Base-by-base conservation (phyloP, 2,797 vertebrate species). In the Prunella strophiata region DNA sequence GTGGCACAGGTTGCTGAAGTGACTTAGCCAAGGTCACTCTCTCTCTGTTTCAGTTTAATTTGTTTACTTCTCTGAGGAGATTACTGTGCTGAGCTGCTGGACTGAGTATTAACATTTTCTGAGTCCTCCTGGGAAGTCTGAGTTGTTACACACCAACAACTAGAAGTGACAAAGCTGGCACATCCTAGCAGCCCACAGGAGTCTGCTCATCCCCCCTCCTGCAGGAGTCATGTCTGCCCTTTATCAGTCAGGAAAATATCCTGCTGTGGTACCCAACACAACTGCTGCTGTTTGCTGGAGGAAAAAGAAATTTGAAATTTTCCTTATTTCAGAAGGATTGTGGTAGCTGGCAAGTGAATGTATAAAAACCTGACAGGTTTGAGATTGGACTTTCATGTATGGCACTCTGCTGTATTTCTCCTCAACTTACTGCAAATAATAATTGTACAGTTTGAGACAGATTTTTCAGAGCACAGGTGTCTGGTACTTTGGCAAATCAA, bases 11-110 rank as follows among this genome's bases (percentile, higher is more conserved):
- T 9, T 72, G 68, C 75, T 63, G 54, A 48, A 77, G 58, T 32
- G 75, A 36, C 66, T 72, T 68, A 40, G 15, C 57, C 92, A 93
- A 94, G 93, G 92, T 96, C 85, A 65, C 36, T 8, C 18, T 72
- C 14, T 59, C 71, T 74, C 27, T 61, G 10, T 74, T 85, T 75
- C 92, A 50, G 29, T 89, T 93, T 88, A 68, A 89, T 96, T 94
- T 91, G 91, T 94, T 96, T 89, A 70, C 94, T 94, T 59, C 92
- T 94, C 87, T 62, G 92, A 96, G 78, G 91, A 94, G 92, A 93
- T 95, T 75, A 94, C 1, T 0, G 18, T 15, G 68, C 22, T 74
- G 91, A 94, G 96, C 75, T 85, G 52, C 54, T 77, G 81, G 66
- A 7, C 43, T 59, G 75, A 82, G 81, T 40, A 65, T 89, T 87